Evolutionary conservation across 2,888 invertebrate genomes (phyloP), one percentile per base, ranked within the genome.

Genomic region (Eupeodes luniger): DNA sequence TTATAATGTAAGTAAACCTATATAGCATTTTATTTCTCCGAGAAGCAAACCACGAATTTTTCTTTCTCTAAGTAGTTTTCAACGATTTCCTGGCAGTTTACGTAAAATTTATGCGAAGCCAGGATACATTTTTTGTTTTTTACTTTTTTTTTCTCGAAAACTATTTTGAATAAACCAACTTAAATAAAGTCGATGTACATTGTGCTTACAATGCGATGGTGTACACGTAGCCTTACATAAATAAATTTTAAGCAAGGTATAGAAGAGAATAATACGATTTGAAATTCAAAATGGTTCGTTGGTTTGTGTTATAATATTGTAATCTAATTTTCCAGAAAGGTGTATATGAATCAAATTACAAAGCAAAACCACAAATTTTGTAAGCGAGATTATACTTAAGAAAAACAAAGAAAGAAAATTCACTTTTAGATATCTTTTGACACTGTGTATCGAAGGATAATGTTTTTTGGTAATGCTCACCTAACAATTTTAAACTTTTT

Each of bases 71-170:
- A 77, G 47, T 69, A 62, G 62, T 72, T 83, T 78, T 53, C 83
- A 77, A 44, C 59, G 83, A 72, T 74, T 83, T 78, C 66, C 59
- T 59, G 83, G 83, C 40, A 83, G 72, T 78, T 78, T 72, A 72
- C 27, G 16, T 14, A 53, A 51, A 72, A 72, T 83, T 34, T 51
- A 77, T 77, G 75, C 59, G 66, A 75, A 81, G 34, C 51, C 12
- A 40, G 51, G 55, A 19, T 51, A 44, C 12, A 19, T 55, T 82
- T 40, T 61, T 5, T 7, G 40, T 40, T 40, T 40, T 40, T 40
- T 1, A 3, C 3, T 40, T 40, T 40, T 40, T 70, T 66, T 14
- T 80, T 27, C 49, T 64, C 34, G 16, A 36, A 16, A 70, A 57
- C 55, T 44, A 11, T 69, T 69, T 69, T n/a, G 36, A 55, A 62